Conservation (phyloP, 1,140 invertebrate genomes). For the Drosophila azteca region DNA sequence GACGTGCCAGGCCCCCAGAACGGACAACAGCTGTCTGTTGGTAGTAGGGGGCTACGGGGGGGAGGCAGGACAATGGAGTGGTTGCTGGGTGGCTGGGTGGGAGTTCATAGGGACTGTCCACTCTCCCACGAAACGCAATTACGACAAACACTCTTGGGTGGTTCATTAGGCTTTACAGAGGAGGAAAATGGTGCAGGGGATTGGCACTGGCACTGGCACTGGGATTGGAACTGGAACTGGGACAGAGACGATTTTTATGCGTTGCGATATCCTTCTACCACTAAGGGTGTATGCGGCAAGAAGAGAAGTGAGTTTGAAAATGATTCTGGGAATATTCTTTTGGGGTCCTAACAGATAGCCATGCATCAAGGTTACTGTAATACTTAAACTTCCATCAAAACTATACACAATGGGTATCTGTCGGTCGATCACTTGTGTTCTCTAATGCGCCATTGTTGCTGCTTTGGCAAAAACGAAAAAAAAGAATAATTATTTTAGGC, state of each 20-base stretch:
- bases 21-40: conserved; percentile 45
- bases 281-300: background rate
- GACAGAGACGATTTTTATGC: conserved; percentile 57
- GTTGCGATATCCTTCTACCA: conserved; percentile 5
- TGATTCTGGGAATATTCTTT: no score
- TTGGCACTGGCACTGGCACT: conserved; percentile 8
- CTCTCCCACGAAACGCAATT: conserved; percentile 44
- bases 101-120: no score
- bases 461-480: conserved; percentile 30
- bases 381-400: no score
- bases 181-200: background rate
- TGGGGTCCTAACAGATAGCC: no score
- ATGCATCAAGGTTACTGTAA: no score
- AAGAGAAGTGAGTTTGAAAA: no score
- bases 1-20: conserved; percentile 52
- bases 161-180: conserved; percentile 52
- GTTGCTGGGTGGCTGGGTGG: background rate
- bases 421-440: conserved; percentile 20
- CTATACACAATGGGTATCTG: no score
- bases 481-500: conserved; percentile 68
- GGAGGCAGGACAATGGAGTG: background rate
- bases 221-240: conserved; percentile 10
- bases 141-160: conserved; percentile 36
- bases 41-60: background rate
- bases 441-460: conserved; percentile 21